A percentile compares a stretch with the other conserved stretches of the same genome.
Conservation (phyloP, 2,888 invertebrate genomes). For the Lacanobia wlatinum region DNA sequence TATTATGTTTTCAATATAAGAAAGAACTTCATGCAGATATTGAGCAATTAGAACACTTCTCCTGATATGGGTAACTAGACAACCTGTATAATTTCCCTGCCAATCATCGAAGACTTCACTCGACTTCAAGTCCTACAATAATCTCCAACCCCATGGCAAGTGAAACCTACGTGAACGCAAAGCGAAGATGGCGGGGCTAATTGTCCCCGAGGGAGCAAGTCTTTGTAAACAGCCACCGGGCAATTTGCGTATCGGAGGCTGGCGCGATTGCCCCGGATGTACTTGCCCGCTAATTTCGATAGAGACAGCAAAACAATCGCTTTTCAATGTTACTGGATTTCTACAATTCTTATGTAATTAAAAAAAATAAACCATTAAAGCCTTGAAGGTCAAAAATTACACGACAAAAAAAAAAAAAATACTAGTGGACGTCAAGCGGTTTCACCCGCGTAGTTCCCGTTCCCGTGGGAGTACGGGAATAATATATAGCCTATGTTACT, state of each 20-base stretch:
- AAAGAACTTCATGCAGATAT: no score
- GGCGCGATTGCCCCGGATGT: conserved; percentile 73
- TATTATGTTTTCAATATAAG: no score
- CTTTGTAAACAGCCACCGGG: conserved; percentile 86
- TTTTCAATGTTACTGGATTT: neutral
- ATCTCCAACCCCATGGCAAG: neutral
- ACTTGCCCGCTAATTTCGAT: conserved; percentile 80
- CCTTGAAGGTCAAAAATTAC: no score
- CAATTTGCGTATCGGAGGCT: conserved; percentile 83
- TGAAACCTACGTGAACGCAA: conserved; percentile 8
- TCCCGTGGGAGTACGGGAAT: no score
- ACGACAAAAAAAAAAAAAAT: no score
- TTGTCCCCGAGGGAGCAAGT: conserved; percentile 71
- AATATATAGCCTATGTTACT: no score
- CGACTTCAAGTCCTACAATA: neutral
- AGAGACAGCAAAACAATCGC: conserved; percentile 63
- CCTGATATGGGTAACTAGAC: neutral
- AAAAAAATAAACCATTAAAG: no score
- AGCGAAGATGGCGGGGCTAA: conserved; percentile 66
- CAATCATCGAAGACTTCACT: neutral
- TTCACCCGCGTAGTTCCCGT: no score
- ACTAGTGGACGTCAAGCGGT: no score
- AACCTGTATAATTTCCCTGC: neutral
- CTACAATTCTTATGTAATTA: no score
- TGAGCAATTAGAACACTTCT: no score